phyloP scores from a whole-genome alignment of 2,113 vertebrate genomes.

The Pungitius pungitius region DNA sequence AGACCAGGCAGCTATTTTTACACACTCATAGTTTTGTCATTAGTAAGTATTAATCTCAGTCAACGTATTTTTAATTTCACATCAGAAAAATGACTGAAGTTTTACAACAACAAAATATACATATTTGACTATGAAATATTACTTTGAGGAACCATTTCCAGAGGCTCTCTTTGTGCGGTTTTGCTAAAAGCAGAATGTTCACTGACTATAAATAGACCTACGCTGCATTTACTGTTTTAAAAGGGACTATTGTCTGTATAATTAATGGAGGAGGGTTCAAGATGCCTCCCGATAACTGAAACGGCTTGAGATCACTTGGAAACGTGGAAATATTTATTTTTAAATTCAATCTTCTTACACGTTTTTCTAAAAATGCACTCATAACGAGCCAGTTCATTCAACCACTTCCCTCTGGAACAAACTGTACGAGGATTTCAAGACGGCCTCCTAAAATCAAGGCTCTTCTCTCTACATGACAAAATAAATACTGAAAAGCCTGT shows the following conservation, averaged over 20 bases:
- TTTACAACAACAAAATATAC: conserved; percentile 56
- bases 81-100: conserved; percentile 21
- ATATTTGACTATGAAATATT: conserved; percentile 58
- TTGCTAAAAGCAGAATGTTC: conserved; percentile 33
- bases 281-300: conserved; percentile 18
- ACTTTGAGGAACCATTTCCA: not conserved
- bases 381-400: conserved; percentile 20
- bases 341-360: conserved; percentile 54
- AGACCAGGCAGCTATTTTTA: conserved; percentile 51
- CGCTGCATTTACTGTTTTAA: conserved; percentile 14
- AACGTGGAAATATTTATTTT: conserved; percentile 60
- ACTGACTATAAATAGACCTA: conserved; percentile 37
- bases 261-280: conserved; percentile 4
- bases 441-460: conserved; percentile 7
- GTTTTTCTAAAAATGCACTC: conserved; percentile 47
- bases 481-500: conserved; percentile 24
- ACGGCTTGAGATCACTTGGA: conserved; percentile 27
- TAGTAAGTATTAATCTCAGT: conserved; percentile 29
- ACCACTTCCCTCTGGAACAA: not conserved
- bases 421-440: conserved; percentile 22
- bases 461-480: conserved; percentile 3
- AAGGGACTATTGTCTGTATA: conserved; percentile 21
- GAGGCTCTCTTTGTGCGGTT: conserved; percentile 16
- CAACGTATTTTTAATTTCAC: conserved; percentile 47
- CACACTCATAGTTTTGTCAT: conserved; percentile 37